Evolutionary conservation across 2,113 vertebrate genomes (phyloP), one percentile per base, ranked within the genome.

Genomic region (Sphyrna mokarran): DNA sequence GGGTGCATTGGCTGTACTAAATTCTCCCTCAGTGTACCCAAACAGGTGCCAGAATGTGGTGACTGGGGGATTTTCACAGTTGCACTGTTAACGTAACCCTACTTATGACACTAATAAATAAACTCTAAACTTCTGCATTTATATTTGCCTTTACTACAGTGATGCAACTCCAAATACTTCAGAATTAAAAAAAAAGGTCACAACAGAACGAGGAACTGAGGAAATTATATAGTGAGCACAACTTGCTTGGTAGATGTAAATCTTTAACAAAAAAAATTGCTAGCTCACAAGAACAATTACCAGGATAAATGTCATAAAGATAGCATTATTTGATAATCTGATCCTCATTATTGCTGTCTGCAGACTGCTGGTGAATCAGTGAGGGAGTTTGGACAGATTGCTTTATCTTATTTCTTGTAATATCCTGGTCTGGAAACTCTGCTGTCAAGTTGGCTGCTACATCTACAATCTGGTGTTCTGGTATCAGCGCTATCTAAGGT

Each of bases 391-490:
- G 18, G 37, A 16, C 80, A 83, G 18, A 66, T 16, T 5, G 23
- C 29, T 40, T 83, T 83, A 54, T 33, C 29, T 93, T 7, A 33
- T 68, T 93, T 93, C 8, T 2, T 93, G 61, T 33, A 93, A 66
- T 93, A 68, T 93, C 86, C 89, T 93, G 89, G 20, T 66, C 33
- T 66, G 89, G 20, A 83, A 43, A 37, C 78, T 83, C 78, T 83
- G 78, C 78, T 83, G n/a, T 33, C n/a, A 83, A 16, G 0, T 43
- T 22, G 37, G 80, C 80, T 43, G 37, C 80, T 22, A n/a, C 7
- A 2, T 40, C 16, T 20, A 16, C 7, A 14, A 8, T 40, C 80
- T 40, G 37, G 26, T 76, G 26, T 76, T 33, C 70, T 72, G 29
- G 70, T 72, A 3, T 23, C 18, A 16, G 76, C 33, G 5, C 33